Base-by-base conservation (phyloP, 23 tunicate genomes). In the Halocynthia roretzi region DNA sequence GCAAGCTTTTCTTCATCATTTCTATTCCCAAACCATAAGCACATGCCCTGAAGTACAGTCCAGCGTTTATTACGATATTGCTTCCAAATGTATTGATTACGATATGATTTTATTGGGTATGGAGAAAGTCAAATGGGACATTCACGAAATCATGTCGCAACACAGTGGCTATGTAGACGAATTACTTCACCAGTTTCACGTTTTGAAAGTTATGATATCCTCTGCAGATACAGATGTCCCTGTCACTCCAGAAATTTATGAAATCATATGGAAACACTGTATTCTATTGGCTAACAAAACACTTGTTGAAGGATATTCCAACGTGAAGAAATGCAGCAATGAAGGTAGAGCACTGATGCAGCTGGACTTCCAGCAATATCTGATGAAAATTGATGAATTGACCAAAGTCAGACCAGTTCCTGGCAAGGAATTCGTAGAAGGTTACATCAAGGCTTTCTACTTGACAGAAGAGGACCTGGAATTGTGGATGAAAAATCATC, bases 301-400 rank as follows among this genome's bases (percentile, higher is more conserved):
- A 8, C 85, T 91, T 56, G 97, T 91, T 0, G 97, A 91, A 76
- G 97, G 97, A 21, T 85, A 70, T 71, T 79, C 89, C 10, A 64
- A 66, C 49, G 85, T 77, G n/a, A 86, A 86, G 77, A 76, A 77
- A 71, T 90, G 96, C 78, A 84, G 86, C 62, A 90, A 90, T 65
- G 96, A 90, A 80, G 96, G 96, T 9, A 50, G 96, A 57, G 96
- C 96, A 8, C 64, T 90, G 63, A 90, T 90, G 96, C 96, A 90
- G 65, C 82, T 90, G 8, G 96, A 90, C 61, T 90, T 80, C 56
- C 96, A 90, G 54, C 96, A 90, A 56, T 90, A 84, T 80, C 62
- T 90, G 51, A 74, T 71, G 70, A 90, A 90, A 76, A 66, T 85
- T 8, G 96, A 90, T 84, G 87, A 90, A 80, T n/a, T 90, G 7